Conservation (phyloP, 2,888 invertebrate species). For the Odontothrips loti region DNA sequence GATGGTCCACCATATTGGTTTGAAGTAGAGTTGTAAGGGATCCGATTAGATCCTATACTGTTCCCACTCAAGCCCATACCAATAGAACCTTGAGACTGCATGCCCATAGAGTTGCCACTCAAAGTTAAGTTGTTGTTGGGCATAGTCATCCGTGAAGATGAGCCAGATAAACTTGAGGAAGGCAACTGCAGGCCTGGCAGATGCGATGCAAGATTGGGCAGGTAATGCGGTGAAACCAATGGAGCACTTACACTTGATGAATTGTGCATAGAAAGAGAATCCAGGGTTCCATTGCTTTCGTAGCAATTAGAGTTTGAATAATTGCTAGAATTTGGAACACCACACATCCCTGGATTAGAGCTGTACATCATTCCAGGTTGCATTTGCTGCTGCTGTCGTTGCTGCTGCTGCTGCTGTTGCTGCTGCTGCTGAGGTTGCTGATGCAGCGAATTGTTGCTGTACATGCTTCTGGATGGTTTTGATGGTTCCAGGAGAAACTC, state of each 20-base stretch:
- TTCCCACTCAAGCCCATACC: not conserved
- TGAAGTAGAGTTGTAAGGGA: not conserved
- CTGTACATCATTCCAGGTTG: not conserved
- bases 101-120: not conserved
- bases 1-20: conserved; percentile 3
- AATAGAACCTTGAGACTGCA: not conserved
- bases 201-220: conserved; percentile 6
- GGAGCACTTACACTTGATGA: not conserved
- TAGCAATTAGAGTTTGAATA: conserved; percentile 9
- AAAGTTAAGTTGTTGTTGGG: not conserved
- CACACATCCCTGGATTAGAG: not conserved
- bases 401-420: not conserved
- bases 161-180: conserved; percentile 1
- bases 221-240: not conserved
- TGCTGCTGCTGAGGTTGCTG: not conserved
- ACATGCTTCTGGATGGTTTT: conserved; percentile 6
- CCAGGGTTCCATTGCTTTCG: not conserved
- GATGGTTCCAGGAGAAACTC: conserved; percentile 8
- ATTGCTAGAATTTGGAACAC: not conserved
- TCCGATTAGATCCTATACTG: not conserved
- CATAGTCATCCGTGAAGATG: not conserved
- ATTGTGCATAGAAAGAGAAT: conserved; percentile 1
- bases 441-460: not conserved
- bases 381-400: not conserved
- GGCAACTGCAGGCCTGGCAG: conserved; percentile 3